Conservation (phyloP, 2,797 vertebrate species). For the Gallinago solitaria region DNA sequence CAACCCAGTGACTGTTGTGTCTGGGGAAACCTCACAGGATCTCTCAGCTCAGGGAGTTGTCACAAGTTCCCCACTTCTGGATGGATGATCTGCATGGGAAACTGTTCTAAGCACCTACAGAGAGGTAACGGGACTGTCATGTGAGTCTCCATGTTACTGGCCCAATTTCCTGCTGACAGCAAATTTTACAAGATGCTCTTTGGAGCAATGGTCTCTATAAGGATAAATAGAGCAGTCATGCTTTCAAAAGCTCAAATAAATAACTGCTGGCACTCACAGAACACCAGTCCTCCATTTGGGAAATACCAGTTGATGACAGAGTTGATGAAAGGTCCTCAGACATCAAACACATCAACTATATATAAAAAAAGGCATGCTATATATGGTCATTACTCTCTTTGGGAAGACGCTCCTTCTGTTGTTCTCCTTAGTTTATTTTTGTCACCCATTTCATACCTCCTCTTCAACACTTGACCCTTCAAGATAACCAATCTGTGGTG, state of each 20-base stretch:
- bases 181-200: not conserved
- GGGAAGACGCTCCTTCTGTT: constrained; percentile 54
- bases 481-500: constrained; percentile 59
- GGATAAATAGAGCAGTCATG: not conserved
- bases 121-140: not conserved
- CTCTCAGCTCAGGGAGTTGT: not conserved
- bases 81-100: not conserved
- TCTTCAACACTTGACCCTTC: constrained; percentile 65
- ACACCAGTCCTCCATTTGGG: not conserved
- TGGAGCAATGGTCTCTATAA: not conserved
- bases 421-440: constrained; percentile 56
- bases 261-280: not conserved
- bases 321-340: constrained; percentile 48
- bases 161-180: not conserved
- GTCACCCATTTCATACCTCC: constrained; percentile 62
- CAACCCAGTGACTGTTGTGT: not conserved
- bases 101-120: not conserved
- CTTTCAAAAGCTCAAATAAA: not conserved
- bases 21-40: not conserved
- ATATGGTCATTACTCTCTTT: constrained; percentile 45
- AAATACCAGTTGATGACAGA: constrained; percentile 46
- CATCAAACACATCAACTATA: constrained; percentile 18
- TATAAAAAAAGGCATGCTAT: constrained; percentile 28
- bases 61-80: not conserved
- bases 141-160: not conserved